phyloP scores from a whole-genome alignment of 2,888 invertebrate species.

The Eutolmus rufibarbis region DNA sequence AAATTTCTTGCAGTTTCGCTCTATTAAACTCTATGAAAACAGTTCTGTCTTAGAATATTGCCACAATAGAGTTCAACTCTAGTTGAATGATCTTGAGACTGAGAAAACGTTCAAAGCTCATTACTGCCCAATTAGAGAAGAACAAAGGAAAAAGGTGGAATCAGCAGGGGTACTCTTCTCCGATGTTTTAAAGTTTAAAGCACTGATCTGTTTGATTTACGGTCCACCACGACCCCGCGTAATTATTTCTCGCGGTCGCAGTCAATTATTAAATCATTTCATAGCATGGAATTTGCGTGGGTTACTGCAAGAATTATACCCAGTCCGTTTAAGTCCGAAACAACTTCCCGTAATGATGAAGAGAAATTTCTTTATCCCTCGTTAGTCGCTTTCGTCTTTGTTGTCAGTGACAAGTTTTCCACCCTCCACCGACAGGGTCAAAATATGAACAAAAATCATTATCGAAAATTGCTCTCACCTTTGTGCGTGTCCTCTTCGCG shows the following conservation, averaged over 20 bases:
- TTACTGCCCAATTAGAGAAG: slow-evolving; percentile 1
- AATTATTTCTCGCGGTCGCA: neutral
- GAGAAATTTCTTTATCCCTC: neutral
- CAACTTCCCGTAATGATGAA: neutral
- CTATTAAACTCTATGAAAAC: neutral
- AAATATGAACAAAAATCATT: neutral
- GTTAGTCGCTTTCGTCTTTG: neutral
- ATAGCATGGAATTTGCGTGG: slow-evolving; percentile 12
- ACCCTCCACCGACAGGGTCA: neutral
- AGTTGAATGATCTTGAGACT: neutral
- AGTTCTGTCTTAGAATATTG: neutral
- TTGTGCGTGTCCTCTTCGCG: neutral
- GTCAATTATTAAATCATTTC: slow-evolving; percentile 13
- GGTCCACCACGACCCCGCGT: neutral
- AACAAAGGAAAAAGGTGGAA: neutral
- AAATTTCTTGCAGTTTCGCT: neutral
- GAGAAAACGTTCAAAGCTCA: neutral
- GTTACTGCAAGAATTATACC: neutral
- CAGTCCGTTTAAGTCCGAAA: neutral
- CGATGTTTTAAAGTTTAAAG: neutral
- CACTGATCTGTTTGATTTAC: slow-evolving; percentile 4
- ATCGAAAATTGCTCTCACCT: neutral
- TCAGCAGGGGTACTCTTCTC: neutral
- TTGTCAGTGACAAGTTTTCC: neutral
- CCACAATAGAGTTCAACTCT: neutral